Evolutionary conservation across 2,113 vertebrate species (phyloP), one percentile per base, ranked within the genome.

Genomic region (Lamprotornis superbus): DNA sequence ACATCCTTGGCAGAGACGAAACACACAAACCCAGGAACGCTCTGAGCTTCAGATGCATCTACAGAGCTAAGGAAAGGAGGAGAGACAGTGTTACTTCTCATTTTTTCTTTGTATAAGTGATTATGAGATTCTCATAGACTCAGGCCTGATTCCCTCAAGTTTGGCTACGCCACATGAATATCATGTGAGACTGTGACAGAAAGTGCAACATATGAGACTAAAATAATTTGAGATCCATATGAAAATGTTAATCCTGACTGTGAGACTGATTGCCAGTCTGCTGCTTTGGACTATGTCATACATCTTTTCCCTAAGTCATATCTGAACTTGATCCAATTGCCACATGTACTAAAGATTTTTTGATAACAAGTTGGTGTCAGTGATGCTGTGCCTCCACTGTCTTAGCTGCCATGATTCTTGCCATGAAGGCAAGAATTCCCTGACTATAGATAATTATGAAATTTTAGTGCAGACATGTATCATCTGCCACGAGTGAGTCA

Each of bases 1-100:
- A 99, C 65, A 87, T 99, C 99, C 11, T 97, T 95, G 9, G 98
- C 98, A 0, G 99, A 98, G 70, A 99, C 42, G n/a, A 98, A 99
- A 57, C 97, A 97, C 55, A 98, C 97, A 44, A 99, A 98, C 5
- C 99, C 99, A 18, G 99, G 98, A 46, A 98, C 81, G 5, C 55
- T 61, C 94, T 98, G 96, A 9, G 99, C 99, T 83, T 97, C 98
- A 18, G 98, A 97, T 17, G 76, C 49, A 61, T 99, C 98, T 67
- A 99, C 39, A 53, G 98, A 99, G 67, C 99, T 99, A 75, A 91
- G 61, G 9, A n/a, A 93, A 83, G 18, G 10, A 67, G 37, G 35
- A 96, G 31, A 61, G 37, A 30, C 1, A 73, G 11, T 49, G 78
- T 57, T 75, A 78, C 40, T 77, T 67, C 15, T 53, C 14, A 7